Base-by-base conservation (phyloP, 2,113 vertebrate genomes). In the Perca fluviatilis region DNA sequence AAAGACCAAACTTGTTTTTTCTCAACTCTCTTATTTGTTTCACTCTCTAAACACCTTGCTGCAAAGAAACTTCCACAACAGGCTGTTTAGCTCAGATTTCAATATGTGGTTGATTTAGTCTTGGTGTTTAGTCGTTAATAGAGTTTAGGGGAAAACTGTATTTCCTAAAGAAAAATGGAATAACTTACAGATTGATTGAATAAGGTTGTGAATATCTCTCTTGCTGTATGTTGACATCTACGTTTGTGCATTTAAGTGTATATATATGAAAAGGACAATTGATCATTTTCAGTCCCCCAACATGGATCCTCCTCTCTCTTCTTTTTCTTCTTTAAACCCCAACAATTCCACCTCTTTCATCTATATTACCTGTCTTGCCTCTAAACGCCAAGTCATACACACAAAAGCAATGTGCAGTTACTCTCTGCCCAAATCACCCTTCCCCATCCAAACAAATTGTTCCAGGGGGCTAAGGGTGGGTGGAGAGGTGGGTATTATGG, bases 371-470 rank as follows among this genome's bases (percentile, higher is more conserved):
- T 9, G 11, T 53, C 30, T 64, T 33, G 16, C n/a, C 58, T 64
- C 2, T 14, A 10, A 57, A 36, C 19, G 43, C 43, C 3, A 40
- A 27, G 15, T 23, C 13, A 43, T 11, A 46, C 23, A 47, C 2
- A 5, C 58, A 23, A 21, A 71, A 60, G 66, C 40, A 73, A 63
- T 5, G 15, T 25, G 18, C 18, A 30, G n/a, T 56, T 12, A 25
- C 21, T 54, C 40, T 69, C 63, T 58, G 18, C 14, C 21, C 9
- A 18, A 46, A 33, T 65, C 30, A 50, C 27, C 47, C 66, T 68
- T 62, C 43, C 36, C 63, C 54, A 74, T 58, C 50, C 23, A 47
- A 49, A 75, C 54, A 57, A 67, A 74, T 56, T 33, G 82, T 86
- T 71, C 47, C 51, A 68, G 54, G 58, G 36, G 58, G 16, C 30